Conservation (phyloP, 2,797 vertebrate species). For the Cossypha caffra region DNA sequence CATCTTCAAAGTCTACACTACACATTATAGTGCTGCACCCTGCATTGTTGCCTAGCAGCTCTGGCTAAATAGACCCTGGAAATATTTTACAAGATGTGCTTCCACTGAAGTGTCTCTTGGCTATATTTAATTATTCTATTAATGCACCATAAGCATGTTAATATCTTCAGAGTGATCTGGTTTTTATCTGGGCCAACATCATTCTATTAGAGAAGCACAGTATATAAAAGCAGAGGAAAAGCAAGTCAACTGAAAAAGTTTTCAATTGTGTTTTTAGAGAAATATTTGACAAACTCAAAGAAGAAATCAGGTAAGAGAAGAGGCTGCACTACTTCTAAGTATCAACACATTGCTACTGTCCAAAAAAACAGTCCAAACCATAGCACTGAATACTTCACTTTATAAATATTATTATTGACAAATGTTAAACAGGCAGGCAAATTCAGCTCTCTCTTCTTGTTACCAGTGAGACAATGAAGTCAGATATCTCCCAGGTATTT, state of each 20-base stretch:
- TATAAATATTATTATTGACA: background rate
- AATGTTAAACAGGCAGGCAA: background rate
- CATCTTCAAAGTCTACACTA: background rate
- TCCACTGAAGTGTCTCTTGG: background rate
- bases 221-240: background rate
- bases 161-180: background rate
- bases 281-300: background rate
- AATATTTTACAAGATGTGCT: background rate
- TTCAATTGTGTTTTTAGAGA: background rate
- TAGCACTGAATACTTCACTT: background rate
- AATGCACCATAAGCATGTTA: background rate
- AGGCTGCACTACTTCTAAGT: background rate
- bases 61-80: background rate
- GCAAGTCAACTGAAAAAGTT: background rate
- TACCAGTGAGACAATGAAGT: background rate
- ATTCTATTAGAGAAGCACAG: background rate
- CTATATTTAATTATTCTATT: background rate
- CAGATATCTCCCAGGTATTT: background rate
- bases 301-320: background rate
- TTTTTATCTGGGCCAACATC: background rate
- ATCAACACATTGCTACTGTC: background rate
- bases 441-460: background rate
- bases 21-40: no score
- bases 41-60: background rate
- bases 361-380: background rate